Base-by-base conservation (phyloP, 2,888 invertebrate species). In the Cryptosula pallasiana region DNA sequence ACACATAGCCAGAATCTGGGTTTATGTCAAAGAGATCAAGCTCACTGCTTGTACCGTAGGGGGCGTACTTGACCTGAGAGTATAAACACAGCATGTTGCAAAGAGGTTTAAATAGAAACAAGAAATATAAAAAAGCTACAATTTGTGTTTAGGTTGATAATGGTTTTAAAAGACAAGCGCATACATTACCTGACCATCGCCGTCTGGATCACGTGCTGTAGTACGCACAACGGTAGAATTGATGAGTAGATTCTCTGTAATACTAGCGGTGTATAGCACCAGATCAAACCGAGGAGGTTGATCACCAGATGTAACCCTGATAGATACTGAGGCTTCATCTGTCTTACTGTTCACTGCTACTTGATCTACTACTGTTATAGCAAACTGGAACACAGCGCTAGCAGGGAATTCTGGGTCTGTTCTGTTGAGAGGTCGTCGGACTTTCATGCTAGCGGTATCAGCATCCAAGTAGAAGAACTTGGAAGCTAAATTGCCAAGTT, bases 401-500 rank as follows among this genome's bases (percentile, higher is more conserved):
- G 63, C 29, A 32, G 63, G 63, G 34, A 63, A 63, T 5, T 63
- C 63, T 32, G 34, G 29, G 63, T 63, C 63, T 16, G 63, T 32
- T 63, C 32, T 27, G 32, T 63, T 63, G 27, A 63, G 63, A 63
- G 63, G 63, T 63, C 63, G 29, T 27, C 32, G 27, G n/a, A 34
- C 32, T 29, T 20, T 25, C 20, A 63, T 27, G 27, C 20, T 27
- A n/a, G 25, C 63, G 1, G 63, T 63, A 5, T 32, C 63, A 63
- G 34, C 27, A n/a, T 63, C 63, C 63, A 63, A 25, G 34, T 63
- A 27, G 63, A 63, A 63, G 63, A 63, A 63, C 32, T 63, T 73
- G 0, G 57, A 71, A 1, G 78, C 77, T 23, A 71, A 54, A 36
- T 69, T 23, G 9, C 75, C 76, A 13, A 55, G 71, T 25, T 71